Conservation (phyloP, 37 sponge, comb jelly and placozoan species). For the Beroe ovata region DNA sequence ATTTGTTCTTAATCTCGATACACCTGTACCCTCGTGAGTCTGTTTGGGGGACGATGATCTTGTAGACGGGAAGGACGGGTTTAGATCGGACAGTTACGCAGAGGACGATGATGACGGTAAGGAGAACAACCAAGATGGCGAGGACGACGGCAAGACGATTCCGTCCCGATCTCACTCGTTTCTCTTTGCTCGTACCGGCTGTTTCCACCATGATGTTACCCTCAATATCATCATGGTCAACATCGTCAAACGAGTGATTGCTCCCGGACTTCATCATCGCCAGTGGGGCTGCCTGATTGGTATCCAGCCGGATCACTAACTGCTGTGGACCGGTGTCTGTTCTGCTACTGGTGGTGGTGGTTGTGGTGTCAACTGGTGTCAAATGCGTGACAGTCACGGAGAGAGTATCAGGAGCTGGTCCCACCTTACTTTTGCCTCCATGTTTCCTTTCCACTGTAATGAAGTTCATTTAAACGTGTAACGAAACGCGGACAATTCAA, state of each 20-base stretch:
- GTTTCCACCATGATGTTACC: slow-evolving; percentile 17
- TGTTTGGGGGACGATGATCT: slow-evolving; percentile 10
- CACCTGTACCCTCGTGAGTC: slow-evolving; percentile 26
- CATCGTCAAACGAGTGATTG: background rate
- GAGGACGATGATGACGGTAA: background rate
- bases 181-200: background rate
- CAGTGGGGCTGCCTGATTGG: background rate
- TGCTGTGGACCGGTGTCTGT: background rate
- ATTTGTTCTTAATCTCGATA: background rate
- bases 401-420: background rate
- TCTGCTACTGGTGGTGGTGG: background rate
- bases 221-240: background rate
- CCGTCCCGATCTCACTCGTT: slow-evolving; percentile 1
- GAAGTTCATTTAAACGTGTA: background rate
- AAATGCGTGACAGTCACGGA: too few relatives aligned
- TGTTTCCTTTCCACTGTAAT: background rate
- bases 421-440: background rate
- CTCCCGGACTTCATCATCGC: background rate
- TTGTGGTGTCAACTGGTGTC: background rate
- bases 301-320: background rate
- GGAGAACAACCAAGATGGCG: background rate
- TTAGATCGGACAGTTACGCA: slow-evolving; percentile 15
- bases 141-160: slow-evolving; percentile 27
- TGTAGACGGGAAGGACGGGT: background rate
- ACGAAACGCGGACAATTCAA: too few relatives aligned